Conservation (phyloP, 1,140 invertebrate species). For the Choristoneura fumiferana region DNA sequence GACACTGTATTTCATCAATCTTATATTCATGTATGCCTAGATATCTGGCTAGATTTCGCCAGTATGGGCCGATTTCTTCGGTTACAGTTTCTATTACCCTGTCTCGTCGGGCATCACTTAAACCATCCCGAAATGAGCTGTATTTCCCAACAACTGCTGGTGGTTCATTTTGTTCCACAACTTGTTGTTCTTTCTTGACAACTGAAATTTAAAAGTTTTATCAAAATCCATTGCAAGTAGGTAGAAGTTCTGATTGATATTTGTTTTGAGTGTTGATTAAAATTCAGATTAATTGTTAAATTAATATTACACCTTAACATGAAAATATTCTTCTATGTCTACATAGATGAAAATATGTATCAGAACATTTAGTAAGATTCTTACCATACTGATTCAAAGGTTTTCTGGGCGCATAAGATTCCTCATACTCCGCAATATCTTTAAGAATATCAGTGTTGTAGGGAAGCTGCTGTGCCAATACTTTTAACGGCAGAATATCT, state of each 20-base stretch:
- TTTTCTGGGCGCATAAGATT: conserved; percentile 30
- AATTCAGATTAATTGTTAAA: no score
- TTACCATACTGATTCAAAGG: conserved; percentile 51
- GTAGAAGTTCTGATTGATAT: no score
- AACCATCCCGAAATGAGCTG: conserved; percentile 21
- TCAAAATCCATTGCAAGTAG: no score
- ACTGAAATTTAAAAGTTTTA: conserved; percentile 16
- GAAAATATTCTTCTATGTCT: no score
- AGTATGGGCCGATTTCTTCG: conserved; percentile 75
- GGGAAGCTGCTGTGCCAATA: conserved; percentile 42
- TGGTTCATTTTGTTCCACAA: conserved; percentile 2
- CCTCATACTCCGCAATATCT: conserved; percentile 50
- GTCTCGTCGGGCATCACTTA: conserved; percentile 46
- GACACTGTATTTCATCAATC: conserved; percentile 74
- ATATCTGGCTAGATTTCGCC: conserved; percentile 78
- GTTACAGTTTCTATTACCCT: conserved; percentile 52
- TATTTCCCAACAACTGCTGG: background rate
- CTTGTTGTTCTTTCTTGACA: conserved; percentile 14
- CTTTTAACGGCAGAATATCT: conserved; percentile 51
- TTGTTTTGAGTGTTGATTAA: no score
- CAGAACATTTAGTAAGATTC: no score
- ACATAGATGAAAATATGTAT: no score
- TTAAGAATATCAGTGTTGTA: conserved; percentile 42
- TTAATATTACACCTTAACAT: no score
- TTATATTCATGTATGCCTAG: conserved; percentile 73